Evolutionary conservation across 37 sponge, comb jelly and placozoan species (phyloP), one percentile per base, ranked within the genome.

Genomic region (Cliona cf. orientalis): DNA sequence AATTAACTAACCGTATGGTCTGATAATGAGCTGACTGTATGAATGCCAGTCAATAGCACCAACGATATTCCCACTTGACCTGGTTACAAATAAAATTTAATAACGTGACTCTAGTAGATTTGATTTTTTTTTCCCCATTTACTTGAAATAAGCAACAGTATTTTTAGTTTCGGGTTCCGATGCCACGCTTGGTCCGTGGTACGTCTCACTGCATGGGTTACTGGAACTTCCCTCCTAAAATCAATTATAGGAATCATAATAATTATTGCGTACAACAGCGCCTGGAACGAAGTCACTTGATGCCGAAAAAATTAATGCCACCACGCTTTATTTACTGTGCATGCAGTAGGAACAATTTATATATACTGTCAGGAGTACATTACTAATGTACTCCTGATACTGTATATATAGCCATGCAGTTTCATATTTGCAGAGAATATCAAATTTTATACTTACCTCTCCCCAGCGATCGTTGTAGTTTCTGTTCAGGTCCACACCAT

Each of bases 41-140:
- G 92, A 87, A 69, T 92, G 92, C 84, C 84, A 92, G 76, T 92
- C 92, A 65, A 92, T 92, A 23, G 84, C 92, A 26, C 80, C 92
- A 63, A 92, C 67, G 70, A 92, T 79, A 14, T 61, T 65, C 23
- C 35, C 46, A 19, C 75, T 63, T 5, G 35, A 33, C 67, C 90
- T 84, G 62, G n/a, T 29, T 33, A 57, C 35, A 44, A 46, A 11
- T 36, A 2, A 29, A 1, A 6, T 6, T 26, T 5, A n/a, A n/a
- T 6, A 6, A n/a, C 12, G 6, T 5, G 23, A 61, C 22, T 11
- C 23, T 6, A n/a, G 63, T n/a, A 22, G 6, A 42, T 39, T 3
- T 29, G 29, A 69, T 4, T 44, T 61, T 44, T 11, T 39, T 29
- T 23, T 56, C 21, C 2, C 28, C 1, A 56, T 37, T 5, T 71